Evolutionary conservation across 1,140 invertebrate genomes (phyloP), one percentile per base, ranked within the genome.

Genomic region (Drosophila azteca): DNA sequence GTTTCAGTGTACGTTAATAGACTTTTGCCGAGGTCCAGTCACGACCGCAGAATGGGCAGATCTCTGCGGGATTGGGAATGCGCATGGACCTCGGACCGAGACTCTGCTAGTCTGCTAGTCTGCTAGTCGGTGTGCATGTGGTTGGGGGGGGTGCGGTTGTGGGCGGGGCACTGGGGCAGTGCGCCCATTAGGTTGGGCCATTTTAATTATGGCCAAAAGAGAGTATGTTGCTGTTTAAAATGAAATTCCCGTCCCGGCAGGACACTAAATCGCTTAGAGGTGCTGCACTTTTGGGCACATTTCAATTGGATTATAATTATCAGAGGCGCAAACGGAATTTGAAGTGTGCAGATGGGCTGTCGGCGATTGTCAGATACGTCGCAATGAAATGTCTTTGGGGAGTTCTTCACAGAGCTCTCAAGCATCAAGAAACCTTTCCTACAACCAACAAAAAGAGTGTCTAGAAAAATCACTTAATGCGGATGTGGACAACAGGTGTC

Each of bases 1-100:
- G 83, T 79, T 79, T 87, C 83, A 81, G 35, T 71, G 84, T 88
- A 77, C 83, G 84, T 87, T 87, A 87, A 87, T 87, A 87, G 83
- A 88, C 83, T 87, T 87, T 88, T 72, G 57, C 75, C 63, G 60
- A 15, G 62, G 53, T 43, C 26, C 49, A 39, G 39, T 43, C 51
- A 31, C 58, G 45, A 44, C 20, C 61, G 43, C 54, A 57, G 54
- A 17, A 44, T 41, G 41, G 20, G 43, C 41, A 26, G 24, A 45
- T 53, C 17, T 8, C 48, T 17, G 39, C 41, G 35, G 31, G 8
- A 26, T 44, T 39, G 41, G 55, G 31, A 41, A 57, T 41, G 31
- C 39, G 53, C 17, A 9, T 45, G 52, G 26, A 54, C 52, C 39
- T 8, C 4, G 24, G 24, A 5, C 24, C 24, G 24, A 31, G 29